phyloP scores from a whole-genome alignment of 2,888 invertebrate species.

The Macropis europaea region DNA sequence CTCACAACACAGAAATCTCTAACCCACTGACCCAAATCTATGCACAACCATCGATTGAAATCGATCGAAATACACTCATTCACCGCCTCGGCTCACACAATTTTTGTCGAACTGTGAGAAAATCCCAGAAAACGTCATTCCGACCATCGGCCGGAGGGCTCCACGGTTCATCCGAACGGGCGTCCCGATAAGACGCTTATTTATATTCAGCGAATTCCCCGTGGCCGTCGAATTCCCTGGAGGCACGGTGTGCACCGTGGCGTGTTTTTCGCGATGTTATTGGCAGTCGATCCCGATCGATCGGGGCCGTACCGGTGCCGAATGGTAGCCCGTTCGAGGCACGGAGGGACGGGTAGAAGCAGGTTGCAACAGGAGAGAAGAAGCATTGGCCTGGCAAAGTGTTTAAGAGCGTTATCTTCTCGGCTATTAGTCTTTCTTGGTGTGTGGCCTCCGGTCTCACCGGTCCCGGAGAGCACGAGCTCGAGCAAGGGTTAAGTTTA shows the following conservation, averaged over 20 bases:
- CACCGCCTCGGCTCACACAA: no score
- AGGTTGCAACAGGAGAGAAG: constrained; percentile 71
- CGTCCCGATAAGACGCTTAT: not conserved
- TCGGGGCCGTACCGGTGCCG: constrained; percentile 34
- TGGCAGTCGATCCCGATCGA: constrained; percentile 44
- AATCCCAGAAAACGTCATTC: no score
- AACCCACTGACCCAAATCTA: no score
- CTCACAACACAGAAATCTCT: no score
- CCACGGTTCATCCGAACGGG: no score
- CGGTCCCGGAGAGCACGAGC: constrained; percentile 64
- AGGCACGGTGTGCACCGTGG: not conserved
- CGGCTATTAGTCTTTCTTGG: constrained; percentile 79
- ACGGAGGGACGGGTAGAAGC: constrained; percentile 48
- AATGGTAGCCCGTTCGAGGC: constrained; percentile 20
- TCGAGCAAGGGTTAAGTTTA: constrained; percentile 77
- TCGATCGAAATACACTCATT: no score
- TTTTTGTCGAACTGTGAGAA: no score
- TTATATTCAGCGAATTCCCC: constrained; percentile 4
- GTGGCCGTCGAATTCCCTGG: not conserved
- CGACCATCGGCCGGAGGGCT: no score
- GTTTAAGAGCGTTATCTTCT: constrained; percentile 79
- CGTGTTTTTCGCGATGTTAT: constrained; percentile 40
- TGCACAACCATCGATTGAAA: no score
- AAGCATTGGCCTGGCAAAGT: constrained; percentile 79
- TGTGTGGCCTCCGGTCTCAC: constrained; percentile 77